Percentiles rank a stretch among this genome's conserved stretches.
These are phyloP conservation scores for Rhabditoides inermis DNA, from an alignment of 2,888 invertebrate genomes.

Conservation along the genomic window DNA sequence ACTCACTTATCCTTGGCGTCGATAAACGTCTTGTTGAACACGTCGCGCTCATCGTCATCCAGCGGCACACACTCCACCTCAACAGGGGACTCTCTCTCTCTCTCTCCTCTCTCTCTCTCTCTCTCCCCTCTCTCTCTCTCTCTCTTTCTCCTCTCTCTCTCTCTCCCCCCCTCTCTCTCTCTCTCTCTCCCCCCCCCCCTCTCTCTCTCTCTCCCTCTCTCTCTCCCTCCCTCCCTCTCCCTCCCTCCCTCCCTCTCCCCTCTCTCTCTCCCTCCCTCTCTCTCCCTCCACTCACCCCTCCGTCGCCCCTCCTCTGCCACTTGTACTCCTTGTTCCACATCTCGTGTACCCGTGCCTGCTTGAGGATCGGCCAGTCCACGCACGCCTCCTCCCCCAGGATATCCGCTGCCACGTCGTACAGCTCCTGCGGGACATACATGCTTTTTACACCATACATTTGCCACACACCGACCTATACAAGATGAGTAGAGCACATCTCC, in stretches of 20 bases:
- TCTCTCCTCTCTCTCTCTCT: background rate
- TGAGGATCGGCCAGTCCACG: slow-evolving; percentile 85
- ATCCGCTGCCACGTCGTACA: slow-evolving; percentile 60
- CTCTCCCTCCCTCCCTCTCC: too few relatives aligned
- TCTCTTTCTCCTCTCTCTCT: slow-evolving; percentile 7
- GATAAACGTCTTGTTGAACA: slow-evolving; percentile 1
- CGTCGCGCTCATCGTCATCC: background rate
- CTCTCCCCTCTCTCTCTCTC: background rate
- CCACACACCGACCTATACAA: background rate
- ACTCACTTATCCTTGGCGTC: slow-evolving; percentile 4
- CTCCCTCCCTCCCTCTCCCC: slow-evolving; percentile 1
- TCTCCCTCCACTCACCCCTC: background rate
- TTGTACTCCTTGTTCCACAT: slow-evolving; percentile 2
- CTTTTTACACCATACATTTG: too few relatives aligned
- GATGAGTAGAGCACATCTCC: background rate
- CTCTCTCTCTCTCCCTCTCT: too few relatives aligned
- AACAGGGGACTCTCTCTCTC: background rate
- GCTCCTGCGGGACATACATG: slow-evolving; percentile 13
- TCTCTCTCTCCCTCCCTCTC: background rate
- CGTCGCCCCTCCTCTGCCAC: too few relatives aligned
- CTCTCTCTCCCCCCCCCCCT: background rate
- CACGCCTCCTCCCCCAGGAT: slow-evolving; percentile 69
- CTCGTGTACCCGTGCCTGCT: slow-evolving; percentile 64
- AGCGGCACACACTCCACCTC: background rate
- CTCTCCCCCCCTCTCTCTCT: background rate